These are phyloP conservation scores for Caloenas nicobarica DNA, from an alignment of 2,113 vertebrate genomes.

Conservation along the genomic window DNA sequence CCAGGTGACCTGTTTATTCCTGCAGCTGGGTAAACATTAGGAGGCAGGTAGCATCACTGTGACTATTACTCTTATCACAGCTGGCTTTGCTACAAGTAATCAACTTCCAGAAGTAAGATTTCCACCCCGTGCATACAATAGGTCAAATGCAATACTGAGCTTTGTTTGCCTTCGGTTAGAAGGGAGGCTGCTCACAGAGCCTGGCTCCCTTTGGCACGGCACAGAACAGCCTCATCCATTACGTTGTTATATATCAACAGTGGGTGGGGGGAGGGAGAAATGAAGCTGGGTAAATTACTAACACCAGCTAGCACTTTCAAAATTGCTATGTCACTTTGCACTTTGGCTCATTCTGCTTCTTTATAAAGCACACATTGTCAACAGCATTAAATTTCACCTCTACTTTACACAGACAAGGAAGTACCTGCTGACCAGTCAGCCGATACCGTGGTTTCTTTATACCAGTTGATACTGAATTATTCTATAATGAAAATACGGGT, in stretches of 20 bases:
- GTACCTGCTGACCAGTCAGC: background rate
- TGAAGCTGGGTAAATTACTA: background rate
- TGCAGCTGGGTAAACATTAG: slow-evolving; percentile 28
- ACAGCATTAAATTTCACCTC: background rate
- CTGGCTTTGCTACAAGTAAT: background rate
- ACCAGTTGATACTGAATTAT: background rate
- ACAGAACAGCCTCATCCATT: background rate
- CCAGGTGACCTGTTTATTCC: slow-evolving; percentile 18
- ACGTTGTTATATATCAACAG: fast-evolving
- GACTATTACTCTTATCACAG: background rate
- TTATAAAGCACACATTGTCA: slow-evolving; percentile 7
- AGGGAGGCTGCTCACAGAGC: background rate
- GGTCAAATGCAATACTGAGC: background rate
- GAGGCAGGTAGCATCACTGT: slow-evolving; percentile 16
- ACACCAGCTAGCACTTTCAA: background rate
- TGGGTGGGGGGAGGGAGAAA: background rate
- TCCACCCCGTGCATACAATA: background rate
- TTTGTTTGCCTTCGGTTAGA: background rate
- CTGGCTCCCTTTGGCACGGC: background rate
- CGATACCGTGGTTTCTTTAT: background rate
- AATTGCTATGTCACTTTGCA: background rate
- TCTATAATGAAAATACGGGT: background rate
- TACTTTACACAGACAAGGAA: background rate
- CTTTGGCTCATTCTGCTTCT: background rate
- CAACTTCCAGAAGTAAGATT: background rate